Percentiles rank a stretch among this genome's conserved stretches.
Conservation (phyloP, 2,888 invertebrate genomes). For the Dichetophora obliterata region DNA sequence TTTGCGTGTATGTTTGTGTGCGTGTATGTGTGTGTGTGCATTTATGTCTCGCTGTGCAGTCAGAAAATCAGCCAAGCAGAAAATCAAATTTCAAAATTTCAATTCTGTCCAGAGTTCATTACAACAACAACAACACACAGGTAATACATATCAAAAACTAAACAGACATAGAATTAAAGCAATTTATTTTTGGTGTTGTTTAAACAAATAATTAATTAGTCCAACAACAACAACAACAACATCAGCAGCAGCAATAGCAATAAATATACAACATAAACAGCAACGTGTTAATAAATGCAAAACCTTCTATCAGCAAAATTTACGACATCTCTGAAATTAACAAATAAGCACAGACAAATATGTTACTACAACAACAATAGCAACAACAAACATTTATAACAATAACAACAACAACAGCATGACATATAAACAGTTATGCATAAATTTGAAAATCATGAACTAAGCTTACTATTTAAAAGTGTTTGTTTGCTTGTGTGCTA, state of each 20-base stretch:
- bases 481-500: not conserved
- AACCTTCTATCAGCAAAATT: not conserved
- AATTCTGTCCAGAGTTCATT: too few species aligned
- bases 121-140: too few species aligned
- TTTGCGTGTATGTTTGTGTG: not conserved
- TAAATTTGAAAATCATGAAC: conserved; percentile 9
- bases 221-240: conserved; percentile 32
- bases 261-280: conserved; percentile 12
- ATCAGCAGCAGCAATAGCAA: not conserved
- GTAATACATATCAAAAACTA: too few species aligned
- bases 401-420: not conserved
- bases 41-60: not conserved
- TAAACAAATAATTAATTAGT: conserved; percentile 15
- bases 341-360: not conserved
- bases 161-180: too few species aligned
- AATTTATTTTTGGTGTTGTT: too few species aligned
- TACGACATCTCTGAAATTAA: not conserved
- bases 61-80: not conserved
- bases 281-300: not conserved
- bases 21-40: not conserved
- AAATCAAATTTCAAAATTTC: not conserved
- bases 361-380: not conserved
- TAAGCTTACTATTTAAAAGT: not conserved
- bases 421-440: too few species aligned
- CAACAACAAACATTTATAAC: conserved; percentile 19